phyloP scores from a whole-genome alignment of 2,113 vertebrate species.

The Ceyx cyanopectus region DNA sequence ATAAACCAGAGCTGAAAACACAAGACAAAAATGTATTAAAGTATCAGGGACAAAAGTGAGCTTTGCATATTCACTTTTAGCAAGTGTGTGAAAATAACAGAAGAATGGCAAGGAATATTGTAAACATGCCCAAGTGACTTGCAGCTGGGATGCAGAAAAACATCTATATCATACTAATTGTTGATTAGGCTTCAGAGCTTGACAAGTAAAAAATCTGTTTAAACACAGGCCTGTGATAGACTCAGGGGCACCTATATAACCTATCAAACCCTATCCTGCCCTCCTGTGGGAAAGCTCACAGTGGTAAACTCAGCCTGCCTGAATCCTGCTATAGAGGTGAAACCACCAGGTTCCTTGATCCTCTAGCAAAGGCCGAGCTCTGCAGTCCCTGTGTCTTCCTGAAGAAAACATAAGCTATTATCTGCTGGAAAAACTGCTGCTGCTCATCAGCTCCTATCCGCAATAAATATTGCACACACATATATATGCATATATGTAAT shows the following conservation, averaged over 20 bases:
- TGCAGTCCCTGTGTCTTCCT: neutral
- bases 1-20: neutral
- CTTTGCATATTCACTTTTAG: neutral
- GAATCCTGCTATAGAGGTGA: neutral
- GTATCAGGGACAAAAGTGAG: neutral
- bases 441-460: neutral
- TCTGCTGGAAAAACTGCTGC: neutral
- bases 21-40: neutral
- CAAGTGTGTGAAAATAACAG: neutral
- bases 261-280: neutral
- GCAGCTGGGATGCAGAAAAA: neutral
- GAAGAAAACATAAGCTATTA: neutral
- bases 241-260: neutral
- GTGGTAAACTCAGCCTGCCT: accelerated
- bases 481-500: neutral
- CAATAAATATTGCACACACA: neutral
- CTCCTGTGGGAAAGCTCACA: neutral
- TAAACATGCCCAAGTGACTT: neutral
- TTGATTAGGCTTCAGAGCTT: neutral
- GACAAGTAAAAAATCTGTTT: neutral
- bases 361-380: neutral
- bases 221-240: neutral
- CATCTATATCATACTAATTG: neutral
- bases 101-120: neutral
- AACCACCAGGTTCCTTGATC: neutral